Conservation (phyloP, 2,113 vertebrate species). For the Sturnira hondurensis region DNA sequence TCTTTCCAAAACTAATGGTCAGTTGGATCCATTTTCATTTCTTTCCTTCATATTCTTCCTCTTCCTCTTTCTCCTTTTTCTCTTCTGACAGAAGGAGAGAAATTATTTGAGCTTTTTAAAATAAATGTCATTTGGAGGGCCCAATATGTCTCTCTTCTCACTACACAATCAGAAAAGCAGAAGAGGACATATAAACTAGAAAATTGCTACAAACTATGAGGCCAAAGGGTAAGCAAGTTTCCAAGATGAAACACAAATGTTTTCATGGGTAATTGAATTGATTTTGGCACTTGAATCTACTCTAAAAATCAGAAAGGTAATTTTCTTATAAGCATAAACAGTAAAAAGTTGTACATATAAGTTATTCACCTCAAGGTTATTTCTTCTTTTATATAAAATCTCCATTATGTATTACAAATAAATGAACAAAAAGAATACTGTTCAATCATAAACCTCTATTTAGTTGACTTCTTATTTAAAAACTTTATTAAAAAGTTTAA, state of each 20-base stretch:
- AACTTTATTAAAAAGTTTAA: conserved; percentile 28
- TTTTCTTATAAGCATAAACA: neutral
- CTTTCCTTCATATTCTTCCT: neutral
- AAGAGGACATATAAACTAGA: neutral
- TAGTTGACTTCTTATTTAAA: conserved; percentile 12
- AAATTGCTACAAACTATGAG: neutral
- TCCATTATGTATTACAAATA: neutral
- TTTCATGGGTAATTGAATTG: neutral
- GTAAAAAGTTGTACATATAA: neutral
- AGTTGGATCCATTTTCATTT: conserved; percentile 2
- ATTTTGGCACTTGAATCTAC: neutral
- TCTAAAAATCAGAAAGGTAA: neutral
- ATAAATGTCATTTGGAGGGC: neutral
- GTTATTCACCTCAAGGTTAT: neutral
- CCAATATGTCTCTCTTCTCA: neutral
- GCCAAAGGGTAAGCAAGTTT: neutral
- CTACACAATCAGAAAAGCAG: neutral
- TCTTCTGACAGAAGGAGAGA: conserved; percentile 42
- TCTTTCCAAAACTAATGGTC: conserved; percentile 62
- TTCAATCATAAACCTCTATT: neutral
- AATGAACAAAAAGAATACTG: conserved; percentile 41
- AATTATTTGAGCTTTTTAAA: conserved; percentile 29
- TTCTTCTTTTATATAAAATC: neutral
- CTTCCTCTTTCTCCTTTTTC: neutral
- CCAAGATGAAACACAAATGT: neutral